Evolutionary conservation across 2,113 vertebrate genomes (phyloP).

Genomic region (Noturus placidus): DNA sequence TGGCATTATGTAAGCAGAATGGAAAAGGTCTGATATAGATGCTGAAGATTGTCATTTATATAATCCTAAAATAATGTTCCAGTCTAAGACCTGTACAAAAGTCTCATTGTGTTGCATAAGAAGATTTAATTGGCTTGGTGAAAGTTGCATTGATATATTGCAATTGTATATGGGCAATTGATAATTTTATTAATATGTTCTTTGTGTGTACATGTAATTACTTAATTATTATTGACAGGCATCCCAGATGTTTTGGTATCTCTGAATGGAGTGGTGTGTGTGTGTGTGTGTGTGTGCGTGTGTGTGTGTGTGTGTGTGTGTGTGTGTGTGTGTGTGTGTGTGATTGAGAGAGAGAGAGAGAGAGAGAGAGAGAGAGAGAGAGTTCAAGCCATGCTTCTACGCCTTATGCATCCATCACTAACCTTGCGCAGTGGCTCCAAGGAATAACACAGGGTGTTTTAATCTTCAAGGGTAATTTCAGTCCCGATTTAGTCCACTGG

Average conservation of each 20-base stretch:
- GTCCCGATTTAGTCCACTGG: slow-evolving; percentile 38
- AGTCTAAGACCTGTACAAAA: slow-evolving; percentile 1
- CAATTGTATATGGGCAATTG: slow-evolving; percentile 42
- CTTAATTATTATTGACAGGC: slow-evolving; percentile 42
- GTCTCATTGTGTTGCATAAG: slow-evolving; percentile 21
- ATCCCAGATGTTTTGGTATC: slow-evolving; percentile 44
- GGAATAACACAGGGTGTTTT: slow-evolving; percentile 24
- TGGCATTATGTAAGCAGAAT: neutral
- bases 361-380: neutral
- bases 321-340: slow-evolving; percentile 3
- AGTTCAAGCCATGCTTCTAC: neutral
- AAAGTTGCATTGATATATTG: slow-evolving; percentile 40
- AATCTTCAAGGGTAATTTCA: slow-evolving; percentile 56
- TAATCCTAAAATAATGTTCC: neutral
- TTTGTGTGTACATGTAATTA: slow-evolving; percentile 44
- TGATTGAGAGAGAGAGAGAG: no score
- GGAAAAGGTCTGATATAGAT: neutral
- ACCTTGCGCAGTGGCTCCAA: slow-evolving; percentile 34
- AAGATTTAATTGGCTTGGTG: slow-evolving; percentile 39
- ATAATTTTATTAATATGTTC: slow-evolving; percentile 48
- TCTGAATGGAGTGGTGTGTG: slow-evolving; percentile 17
- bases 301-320: slow-evolving; percentile 4
- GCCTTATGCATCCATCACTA: slow-evolving; percentile 12
- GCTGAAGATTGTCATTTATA: slow-evolving; percentile 11
- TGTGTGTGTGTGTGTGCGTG: neutral